phyloP scores from a whole-genome alignment of 1,140 invertebrate species.

The Drosophila ogumai region DNA sequence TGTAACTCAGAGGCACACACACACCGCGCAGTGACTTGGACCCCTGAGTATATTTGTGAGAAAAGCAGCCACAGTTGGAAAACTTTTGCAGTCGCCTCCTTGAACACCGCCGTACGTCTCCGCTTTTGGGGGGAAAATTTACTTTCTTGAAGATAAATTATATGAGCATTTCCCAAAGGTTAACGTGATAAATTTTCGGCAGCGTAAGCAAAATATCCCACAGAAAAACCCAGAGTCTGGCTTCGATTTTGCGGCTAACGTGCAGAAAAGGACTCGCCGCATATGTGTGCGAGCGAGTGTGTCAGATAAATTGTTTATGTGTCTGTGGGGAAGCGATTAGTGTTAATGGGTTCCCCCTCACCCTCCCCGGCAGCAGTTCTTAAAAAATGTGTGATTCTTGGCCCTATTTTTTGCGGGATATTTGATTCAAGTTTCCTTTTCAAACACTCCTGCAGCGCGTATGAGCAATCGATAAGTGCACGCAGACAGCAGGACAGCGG shows the following conservation, averaged over 20 bases:
- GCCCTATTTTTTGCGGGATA: slow-evolving; percentile 62
- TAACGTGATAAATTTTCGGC: slow-evolving; percentile 81
- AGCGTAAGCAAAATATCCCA: slow-evolving; percentile 79
- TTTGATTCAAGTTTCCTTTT: slow-evolving; percentile 69
- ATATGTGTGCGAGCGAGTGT: slow-evolving; percentile 46
- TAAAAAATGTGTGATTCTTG: slow-evolving; percentile 75
- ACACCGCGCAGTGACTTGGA: slow-evolving; percentile 16
- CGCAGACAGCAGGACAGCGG: slow-evolving; percentile 27
- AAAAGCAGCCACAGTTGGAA: slow-evolving; percentile 50
- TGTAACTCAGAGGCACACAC: slow-evolving; percentile 32
- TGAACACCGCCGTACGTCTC: slow-evolving; percentile 38
- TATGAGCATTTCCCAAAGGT: slow-evolving; percentile 83
- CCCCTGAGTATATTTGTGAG: slow-evolving; percentile 73
- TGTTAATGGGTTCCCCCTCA: slow-evolving; percentile 75
- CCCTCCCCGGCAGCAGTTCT: slow-evolving; percentile 9
- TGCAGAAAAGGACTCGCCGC: slow-evolving; percentile 48
- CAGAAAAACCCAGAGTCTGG: slow-evolving; percentile 62
- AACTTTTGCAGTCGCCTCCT: slow-evolving; percentile 57
- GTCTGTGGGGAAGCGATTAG: slow-evolving; percentile 83
- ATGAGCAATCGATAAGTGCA: slow-evolving; percentile 80
- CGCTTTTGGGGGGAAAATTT: slow-evolving; percentile 63
- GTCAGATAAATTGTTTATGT: slow-evolving; percentile 83
- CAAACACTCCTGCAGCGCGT: slow-evolving; percentile 65
- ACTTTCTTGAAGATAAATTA: slow-evolving; percentile 81
- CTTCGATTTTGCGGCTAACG: slow-evolving; percentile 74